These are phyloP conservation scores for Oncorhynchus kisutch DNA, from an alignment of 2,113 vertebrate species.

Conservation along the genomic window DNA sequence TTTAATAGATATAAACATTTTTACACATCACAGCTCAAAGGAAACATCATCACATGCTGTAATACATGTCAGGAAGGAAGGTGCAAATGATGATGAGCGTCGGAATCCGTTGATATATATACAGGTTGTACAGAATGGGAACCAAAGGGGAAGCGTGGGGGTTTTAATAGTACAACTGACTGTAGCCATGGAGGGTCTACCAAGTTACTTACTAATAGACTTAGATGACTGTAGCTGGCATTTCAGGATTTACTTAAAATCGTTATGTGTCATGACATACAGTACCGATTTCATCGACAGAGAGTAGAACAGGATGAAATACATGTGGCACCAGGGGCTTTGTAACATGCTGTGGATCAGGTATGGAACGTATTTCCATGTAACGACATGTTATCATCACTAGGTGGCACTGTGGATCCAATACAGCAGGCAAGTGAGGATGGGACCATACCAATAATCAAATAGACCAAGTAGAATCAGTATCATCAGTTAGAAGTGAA, in stretches of 20 bases:
- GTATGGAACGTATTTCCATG: constrained; percentile 26
- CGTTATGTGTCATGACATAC: constrained; percentile 20
- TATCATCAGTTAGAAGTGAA: neutral
- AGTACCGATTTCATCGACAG: constrained; percentile 50
- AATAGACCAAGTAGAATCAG: neutral
- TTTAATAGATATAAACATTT: constrained; percentile 76
- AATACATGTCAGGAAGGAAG: constrained; percentile 58
- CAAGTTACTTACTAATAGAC: constrained; percentile 24
- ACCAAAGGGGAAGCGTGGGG: constrained; percentile 50
- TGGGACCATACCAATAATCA: neutral
- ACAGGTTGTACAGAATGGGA: constrained; percentile 60
- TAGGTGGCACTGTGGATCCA: constrained; percentile 42
- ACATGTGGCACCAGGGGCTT: constrained; percentile 17
- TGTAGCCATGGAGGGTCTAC: too few species aligned
- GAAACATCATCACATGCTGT: constrained; percentile 69
- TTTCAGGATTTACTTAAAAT: constrained; percentile 34
- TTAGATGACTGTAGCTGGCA: constrained; percentile 33
- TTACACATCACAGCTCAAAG: constrained; percentile 73
- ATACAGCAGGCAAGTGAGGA: constrained; percentile 22
- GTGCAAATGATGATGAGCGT: constrained; percentile 63
- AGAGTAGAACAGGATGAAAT: constrained; percentile 37
- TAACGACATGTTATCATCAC: constrained; percentile 51
- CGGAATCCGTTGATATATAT: constrained; percentile 50
- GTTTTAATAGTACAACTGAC: too few species aligned
- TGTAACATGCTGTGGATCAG: constrained; percentile 45